Percentiles rank a stretch among this genome's conserved stretches.
Conservation (phyloP, 2,888 invertebrate genomes). For the Buathra laborator region DNA sequence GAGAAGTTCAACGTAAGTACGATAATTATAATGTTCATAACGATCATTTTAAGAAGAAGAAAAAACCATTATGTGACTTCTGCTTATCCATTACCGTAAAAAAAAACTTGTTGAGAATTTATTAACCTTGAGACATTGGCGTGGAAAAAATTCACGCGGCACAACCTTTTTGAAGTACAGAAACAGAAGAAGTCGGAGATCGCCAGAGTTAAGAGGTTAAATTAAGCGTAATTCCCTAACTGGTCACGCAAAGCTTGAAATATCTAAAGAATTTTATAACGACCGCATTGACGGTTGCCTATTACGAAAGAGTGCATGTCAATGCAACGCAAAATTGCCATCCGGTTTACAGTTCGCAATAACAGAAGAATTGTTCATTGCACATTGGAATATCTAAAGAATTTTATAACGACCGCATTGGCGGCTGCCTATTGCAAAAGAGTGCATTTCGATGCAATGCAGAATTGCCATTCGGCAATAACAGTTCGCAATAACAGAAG, state of each 20-base stretch:
- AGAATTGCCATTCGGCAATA: no score
- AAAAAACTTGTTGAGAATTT: neutral
- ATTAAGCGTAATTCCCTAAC: neutral
- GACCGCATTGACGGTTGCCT: neutral
- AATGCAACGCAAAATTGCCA: no score
- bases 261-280: neutral
- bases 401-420: neutral
- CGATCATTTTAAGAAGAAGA: neutral
- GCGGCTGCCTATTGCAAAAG: no score
- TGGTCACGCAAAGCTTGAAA: neutral
- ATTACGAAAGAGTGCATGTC: no score
- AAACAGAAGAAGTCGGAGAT: neutral
- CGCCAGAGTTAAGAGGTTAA: neutral
- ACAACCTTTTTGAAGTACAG: neutral
- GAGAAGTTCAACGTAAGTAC: slow-evolving; percentile 79
- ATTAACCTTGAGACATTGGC: no score
- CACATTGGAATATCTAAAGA: neutral
- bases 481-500: no score
- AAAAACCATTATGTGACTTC: neutral
- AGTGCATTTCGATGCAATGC: no score
- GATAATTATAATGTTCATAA: neutral
- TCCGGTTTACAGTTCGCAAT: no score
- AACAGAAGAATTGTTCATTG: no score
- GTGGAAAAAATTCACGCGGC: no score
- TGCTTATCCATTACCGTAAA: neutral